These are phyloP conservation scores for Bubalus kerabau DNA, from an alignment of 2,113 vertebrate genomes.

Conservation along the genomic window DNA sequence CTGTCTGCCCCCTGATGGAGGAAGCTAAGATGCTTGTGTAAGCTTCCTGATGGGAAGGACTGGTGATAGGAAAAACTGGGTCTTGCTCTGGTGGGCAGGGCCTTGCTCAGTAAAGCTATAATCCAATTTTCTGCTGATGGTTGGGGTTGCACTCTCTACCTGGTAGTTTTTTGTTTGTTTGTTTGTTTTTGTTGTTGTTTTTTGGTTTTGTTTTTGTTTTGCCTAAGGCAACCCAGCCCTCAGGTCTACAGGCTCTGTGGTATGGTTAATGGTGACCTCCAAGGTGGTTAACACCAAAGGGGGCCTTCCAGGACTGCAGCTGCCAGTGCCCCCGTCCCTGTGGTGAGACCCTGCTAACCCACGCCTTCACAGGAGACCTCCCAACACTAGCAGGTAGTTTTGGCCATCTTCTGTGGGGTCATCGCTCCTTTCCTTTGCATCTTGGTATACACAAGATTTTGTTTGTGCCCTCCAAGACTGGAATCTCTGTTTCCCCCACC, in stretches of 20 bases:
- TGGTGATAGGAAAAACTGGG: neutral
- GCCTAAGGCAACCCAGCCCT: neutral
- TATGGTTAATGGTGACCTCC: neutral
- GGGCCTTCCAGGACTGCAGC: neutral
- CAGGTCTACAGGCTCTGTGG: neutral
- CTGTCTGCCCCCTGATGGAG: neutral
- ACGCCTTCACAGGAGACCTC: neutral
- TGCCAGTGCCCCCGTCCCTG: rapidly evolving
- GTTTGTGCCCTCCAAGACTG: neutral
- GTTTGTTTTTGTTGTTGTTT: neutral
- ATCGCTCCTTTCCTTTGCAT: neutral
- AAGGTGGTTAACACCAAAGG: neutral
- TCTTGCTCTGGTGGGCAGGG: neutral
- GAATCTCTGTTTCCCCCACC: neutral
- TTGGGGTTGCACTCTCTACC: neutral
- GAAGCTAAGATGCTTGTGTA: neutral
- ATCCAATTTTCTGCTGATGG: neutral
- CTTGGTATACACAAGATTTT: neutral
- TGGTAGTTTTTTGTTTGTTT: neutral
- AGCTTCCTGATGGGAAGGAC: neutral
- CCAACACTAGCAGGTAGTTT: neutral
- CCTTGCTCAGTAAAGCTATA: neutral
- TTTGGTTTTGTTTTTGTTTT: neutral
- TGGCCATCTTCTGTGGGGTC: neutral
- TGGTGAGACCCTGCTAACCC: neutral